Percentiles rank a stretch among this genome's conserved stretches.
Conservation (phyloP, 2,113 vertebrate species). For the Pyrgilauda ruficollis region DNA sequence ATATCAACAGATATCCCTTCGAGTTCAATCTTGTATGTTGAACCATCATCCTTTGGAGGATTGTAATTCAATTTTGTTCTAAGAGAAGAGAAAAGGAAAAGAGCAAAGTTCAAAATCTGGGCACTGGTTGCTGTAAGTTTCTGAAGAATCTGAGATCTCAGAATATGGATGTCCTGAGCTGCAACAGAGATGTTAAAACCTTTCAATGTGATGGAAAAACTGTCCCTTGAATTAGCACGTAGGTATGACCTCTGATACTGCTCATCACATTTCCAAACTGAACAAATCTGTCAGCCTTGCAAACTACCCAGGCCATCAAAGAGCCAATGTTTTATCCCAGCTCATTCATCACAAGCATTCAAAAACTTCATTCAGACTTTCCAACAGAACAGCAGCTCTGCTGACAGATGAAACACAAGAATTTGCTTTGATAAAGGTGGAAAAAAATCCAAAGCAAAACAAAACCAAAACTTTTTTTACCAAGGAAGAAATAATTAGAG, state of each 20-base stretch:
- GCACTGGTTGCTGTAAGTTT: not conserved
- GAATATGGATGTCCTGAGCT: not conserved
- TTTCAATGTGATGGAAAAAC: not conserved
- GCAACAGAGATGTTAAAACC: not conserved
- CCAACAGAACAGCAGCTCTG: not conserved
- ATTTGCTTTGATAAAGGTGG: not conserved
- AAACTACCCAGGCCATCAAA: not conserved
- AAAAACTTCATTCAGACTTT: not conserved
- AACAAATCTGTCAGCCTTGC: not conserved
- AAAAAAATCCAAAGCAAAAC: not conserved
- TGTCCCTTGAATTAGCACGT: not conserved
- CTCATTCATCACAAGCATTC: not conserved
- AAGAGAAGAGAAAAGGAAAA: constrained; percentile 39
- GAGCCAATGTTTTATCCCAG: not conserved
- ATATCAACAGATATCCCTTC: constrained; percentile 92
- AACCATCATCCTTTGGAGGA: constrained; percentile 95
- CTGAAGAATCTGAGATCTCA: not conserved
- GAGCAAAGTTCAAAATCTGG: not conserved
- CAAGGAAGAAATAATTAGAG: not conserved
- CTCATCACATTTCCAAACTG: not conserved
- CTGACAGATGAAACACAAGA: not conserved
- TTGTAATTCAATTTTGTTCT: constrained; percentile 98
- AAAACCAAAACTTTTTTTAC: not conserved
- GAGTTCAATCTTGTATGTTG: constrained; percentile 91
- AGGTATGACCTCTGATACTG: not conserved